Conservation (phyloP, 1,140 invertebrate genomes). For the Sycophaga agraensis region DNA sequence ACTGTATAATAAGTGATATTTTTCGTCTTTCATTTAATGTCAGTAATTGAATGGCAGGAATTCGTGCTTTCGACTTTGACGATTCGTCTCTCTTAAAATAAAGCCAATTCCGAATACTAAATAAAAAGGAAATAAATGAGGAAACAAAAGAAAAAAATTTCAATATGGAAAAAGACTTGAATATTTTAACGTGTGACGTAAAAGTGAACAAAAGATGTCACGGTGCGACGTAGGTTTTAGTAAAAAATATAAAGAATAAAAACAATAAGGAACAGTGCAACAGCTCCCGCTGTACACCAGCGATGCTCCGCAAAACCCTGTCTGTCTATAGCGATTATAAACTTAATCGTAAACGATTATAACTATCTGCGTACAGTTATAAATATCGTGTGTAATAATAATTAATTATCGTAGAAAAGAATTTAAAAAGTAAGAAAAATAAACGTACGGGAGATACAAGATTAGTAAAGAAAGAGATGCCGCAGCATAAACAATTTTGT, state of each 20-base stretch:
- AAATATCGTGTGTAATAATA: constrained; percentile 58
- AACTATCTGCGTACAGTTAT: constrained; percentile 51
- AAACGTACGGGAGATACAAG: constrained; percentile 22
- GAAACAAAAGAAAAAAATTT: constrained; percentile 1
- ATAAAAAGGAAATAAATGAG: not conserved
- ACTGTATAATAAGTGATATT: constrained; percentile 14
- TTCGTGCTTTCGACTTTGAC: constrained; percentile 11
- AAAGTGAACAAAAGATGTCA: constrained; percentile 7
- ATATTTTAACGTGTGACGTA: constrained; percentile 19
- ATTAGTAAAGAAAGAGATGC: constrained; percentile 37
- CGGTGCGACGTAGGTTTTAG: constrained; percentile 3
- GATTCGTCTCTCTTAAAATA: constrained; percentile 5
- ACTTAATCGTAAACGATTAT: constrained; percentile 51
- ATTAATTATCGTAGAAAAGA: constrained; percentile 24
- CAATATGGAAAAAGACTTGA: constrained; percentile 4
- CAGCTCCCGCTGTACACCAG: not conserved
- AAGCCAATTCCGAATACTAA: constrained; percentile 1
- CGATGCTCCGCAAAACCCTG: constrained; percentile 39
- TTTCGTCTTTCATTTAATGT: constrained; percentile 25
- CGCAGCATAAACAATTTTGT: constrained; percentile 35
- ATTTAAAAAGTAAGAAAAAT: constrained; percentile 10
- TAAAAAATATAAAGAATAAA: constrained; percentile 2
- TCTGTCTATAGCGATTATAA: constrained; percentile 50
- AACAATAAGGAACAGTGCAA: not conserved
- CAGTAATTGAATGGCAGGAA: not conserved